Percentiles rank a stretch among this genome's conserved stretches.
These are phyloP conservation scores for Zophobas morio DNA, from an alignment of 1,140 invertebrate species.

Conservation along the genomic window DNA sequence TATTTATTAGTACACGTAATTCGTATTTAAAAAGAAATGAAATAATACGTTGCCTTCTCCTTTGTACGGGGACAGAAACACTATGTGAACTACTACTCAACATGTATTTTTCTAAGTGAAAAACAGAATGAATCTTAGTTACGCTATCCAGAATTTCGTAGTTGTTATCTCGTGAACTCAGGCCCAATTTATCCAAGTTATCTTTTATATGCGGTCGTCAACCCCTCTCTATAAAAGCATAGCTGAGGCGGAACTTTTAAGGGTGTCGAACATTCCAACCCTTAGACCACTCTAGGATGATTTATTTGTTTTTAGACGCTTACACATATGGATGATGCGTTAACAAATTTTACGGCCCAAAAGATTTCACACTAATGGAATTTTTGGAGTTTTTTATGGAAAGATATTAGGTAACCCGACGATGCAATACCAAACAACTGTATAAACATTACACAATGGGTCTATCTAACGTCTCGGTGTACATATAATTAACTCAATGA, in stretches of 20 bases:
- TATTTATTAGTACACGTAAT: constrained; percentile 8
- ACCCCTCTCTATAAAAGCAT: constrained; percentile 1
- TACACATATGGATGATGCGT: constrained; percentile 33
- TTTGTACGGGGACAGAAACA: too few relatives aligned
- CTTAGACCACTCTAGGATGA: constrained; percentile 22
- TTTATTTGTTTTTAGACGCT: constrained; percentile 40
- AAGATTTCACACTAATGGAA: constrained; percentile 10
- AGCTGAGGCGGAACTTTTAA: constrained; percentile 6
- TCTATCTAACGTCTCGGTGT: constrained; percentile 10
- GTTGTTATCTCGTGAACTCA: constrained; percentile 14
- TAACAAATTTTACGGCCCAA: constrained; percentile 38
- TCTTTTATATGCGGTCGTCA: constrained; percentile 28
- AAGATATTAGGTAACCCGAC: background rate
- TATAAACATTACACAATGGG: constrained; percentile 9
- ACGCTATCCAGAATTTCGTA: background rate
- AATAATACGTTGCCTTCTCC: too few relatives aligned
- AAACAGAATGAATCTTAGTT: background rate
- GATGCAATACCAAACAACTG: background rate
- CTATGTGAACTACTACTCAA: too few relatives aligned
- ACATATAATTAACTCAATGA: constrained; percentile 4
- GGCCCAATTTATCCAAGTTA: constrained; percentile 6
- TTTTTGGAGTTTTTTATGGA: constrained; percentile 15
- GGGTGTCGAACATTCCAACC: constrained; percentile 40
- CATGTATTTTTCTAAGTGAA: background rate
- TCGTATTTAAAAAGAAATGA: background rate